Conservation (phyloP, 2,888 invertebrate species). For the Heliconius sara region DNA sequence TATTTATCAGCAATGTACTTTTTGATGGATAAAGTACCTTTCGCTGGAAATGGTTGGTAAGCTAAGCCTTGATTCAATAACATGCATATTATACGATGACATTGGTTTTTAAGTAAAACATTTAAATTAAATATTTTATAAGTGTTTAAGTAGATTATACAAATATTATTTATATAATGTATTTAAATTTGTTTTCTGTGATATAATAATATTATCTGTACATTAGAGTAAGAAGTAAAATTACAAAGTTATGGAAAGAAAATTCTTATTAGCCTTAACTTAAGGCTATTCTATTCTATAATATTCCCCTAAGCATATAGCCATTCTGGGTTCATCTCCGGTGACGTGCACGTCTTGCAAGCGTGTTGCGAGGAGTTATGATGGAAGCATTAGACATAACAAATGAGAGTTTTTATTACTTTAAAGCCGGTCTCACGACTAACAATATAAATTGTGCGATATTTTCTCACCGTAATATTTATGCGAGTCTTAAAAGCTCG, state of each 20-base stretch:
- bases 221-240: too few relatives aligned
- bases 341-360: conserved; percentile 45
- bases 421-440: conserved; percentile 44
- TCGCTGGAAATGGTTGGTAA: not conserved
- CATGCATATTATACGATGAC: too few relatives aligned
- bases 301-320: conserved; percentile 28
- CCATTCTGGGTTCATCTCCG: conserved; percentile 45
- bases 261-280: not conserved
- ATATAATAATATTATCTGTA: too few relatives aligned
- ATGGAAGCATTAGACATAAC: too few relatives aligned
- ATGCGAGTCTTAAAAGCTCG: conserved; percentile 39
- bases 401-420: conserved; percentile 43
- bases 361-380: conserved; percentile 27
- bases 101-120: too few relatives aligned
- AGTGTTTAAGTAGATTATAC: too few relatives aligned
- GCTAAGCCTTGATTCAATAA: not conserved
- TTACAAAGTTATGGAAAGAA: not conserved
- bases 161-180: too few relatives aligned
- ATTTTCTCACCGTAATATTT: conserved; percentile 42
- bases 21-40: not conserved
- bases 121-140: too few relatives aligned
- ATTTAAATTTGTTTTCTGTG: too few relatives aligned
- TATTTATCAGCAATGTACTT: conserved; percentile 11
- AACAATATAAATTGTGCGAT: conserved; percentile 45
- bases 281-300: conserved; percentile 37